Conservation (phyloP, 2,113 vertebrate genomes). For the Sebastes schlegelii region DNA sequence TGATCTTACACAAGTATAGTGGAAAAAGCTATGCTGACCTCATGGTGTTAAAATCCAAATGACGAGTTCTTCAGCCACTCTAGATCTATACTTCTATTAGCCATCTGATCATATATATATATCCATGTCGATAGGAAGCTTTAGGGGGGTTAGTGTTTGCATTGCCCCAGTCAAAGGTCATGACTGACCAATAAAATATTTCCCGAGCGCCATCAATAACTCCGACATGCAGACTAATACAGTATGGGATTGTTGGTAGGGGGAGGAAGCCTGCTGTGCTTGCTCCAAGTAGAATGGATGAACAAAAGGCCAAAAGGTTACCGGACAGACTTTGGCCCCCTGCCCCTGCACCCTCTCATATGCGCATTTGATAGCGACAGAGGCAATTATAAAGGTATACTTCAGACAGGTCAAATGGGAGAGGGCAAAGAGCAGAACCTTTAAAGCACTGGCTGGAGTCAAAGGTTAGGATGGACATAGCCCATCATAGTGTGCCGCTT, state of each 20-base stretch:
- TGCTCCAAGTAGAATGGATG: conserved; percentile 75
- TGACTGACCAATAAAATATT: conserved; percentile 84
- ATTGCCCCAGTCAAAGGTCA: conserved; percentile 83
- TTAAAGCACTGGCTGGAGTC: conserved; percentile 82
- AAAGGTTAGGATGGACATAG: conserved; percentile 82
- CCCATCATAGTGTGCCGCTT: conserved; percentile 62
- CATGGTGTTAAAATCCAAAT: conserved; percentile 65
- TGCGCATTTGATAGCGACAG: conserved; percentile 82
- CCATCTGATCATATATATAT: conserved; percentile 70
- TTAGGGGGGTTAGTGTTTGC: conserved; percentile 78
- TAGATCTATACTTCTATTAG: conserved; percentile 75
- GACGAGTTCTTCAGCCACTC: conserved; percentile 43
- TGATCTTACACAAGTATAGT: conserved; percentile 32
- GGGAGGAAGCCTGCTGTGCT: conserved; percentile 64
- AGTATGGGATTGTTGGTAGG: conserved; percentile 77
- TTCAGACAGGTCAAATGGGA: conserved; percentile 85
- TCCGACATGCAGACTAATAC: conserved; percentile 82
- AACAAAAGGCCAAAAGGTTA: conserved; percentile 83
- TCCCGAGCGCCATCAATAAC: conserved; percentile 82
- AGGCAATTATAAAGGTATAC: conserved; percentile 87
- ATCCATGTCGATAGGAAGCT: conserved; percentile 70
- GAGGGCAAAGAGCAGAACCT: conserved; percentile 84
- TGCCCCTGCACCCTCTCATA: conserved; percentile 73
- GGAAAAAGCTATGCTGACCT: conserved; percentile 61
- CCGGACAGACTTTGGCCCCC: conserved; percentile 72